These are phyloP conservation scores for Arrhamphus sclerolepis DNA, from an alignment of 2,797 vertebrate genomes.

Conservation along the genomic window DNA sequence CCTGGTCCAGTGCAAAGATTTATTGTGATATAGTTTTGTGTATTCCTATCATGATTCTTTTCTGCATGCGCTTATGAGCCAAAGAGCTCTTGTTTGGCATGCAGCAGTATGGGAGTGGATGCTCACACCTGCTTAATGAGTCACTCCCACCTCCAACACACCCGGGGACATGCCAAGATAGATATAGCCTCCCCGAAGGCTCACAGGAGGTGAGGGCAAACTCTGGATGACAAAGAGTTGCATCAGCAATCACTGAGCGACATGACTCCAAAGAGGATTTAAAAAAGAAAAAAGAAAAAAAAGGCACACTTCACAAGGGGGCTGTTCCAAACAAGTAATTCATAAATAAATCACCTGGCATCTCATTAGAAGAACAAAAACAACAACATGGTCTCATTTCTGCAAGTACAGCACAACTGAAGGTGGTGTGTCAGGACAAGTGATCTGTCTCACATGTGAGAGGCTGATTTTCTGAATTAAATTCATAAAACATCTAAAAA, in stretches of 20 bases:
- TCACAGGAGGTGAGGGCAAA: conserved; percentile 82
- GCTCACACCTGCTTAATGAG: conserved; percentile 83
- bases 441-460: conserved; percentile 25
- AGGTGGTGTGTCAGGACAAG: conserved; percentile 45
- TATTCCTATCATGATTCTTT: conserved; percentile 76
- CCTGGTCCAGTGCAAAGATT: conserved; percentile 70
- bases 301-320: conserved; percentile 72
- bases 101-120: conserved; percentile 79
- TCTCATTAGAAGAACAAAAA: conserved; percentile 80
- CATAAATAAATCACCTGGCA: conserved; percentile 84
- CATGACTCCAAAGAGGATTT: conserved; percentile 79
- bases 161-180: conserved; percentile 78
- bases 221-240: conserved; percentile 86
- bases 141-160: conserved; percentile 79
- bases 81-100: conserved; percentile 78
- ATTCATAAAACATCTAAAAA: conserved; percentile 16
- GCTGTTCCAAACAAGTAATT: conserved; percentile 83
- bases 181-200: conserved; percentile 82
- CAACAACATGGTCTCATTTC: conserved; percentile 75
- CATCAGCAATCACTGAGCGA: conserved; percentile 86
- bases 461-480: conserved; percentile 64
- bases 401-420: conserved; percentile 77
- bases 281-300: conserved; percentile 24
- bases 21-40: conserved; percentile 71
- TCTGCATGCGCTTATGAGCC: conserved; percentile 73